Evolutionary conservation across 2,113 vertebrate genomes (phyloP).

Genomic region (Colinus virginianus): DNA sequence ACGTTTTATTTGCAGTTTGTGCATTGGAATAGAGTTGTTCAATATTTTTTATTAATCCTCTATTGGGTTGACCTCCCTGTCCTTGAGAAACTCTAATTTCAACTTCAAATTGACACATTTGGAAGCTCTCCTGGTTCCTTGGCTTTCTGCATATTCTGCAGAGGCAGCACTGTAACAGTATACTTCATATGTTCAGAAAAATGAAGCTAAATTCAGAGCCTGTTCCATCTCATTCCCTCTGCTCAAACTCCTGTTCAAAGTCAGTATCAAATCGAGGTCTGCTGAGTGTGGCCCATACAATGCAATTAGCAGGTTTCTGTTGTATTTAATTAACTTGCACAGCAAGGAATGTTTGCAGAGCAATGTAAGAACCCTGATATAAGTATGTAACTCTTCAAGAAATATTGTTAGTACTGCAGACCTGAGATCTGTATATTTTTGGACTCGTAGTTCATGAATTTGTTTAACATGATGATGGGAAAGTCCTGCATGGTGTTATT

Average conservation of each 20-base stretch:
- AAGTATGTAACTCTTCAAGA: background rate
- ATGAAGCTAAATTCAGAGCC: background rate
- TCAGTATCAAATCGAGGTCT: background rate
- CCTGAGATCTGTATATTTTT: background rate
- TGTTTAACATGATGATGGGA: background rate
- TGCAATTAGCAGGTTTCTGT: background rate
- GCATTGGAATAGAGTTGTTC: background rate
- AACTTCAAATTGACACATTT: conserved; percentile 1
- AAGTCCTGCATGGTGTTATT: background rate
- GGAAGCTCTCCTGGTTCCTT: conserved; percentile 25
- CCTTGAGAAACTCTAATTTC: conserved; percentile 45
- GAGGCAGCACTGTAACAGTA: background rate
- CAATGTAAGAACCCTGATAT: background rate
- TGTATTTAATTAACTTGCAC: background rate
- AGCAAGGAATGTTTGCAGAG: background rate
- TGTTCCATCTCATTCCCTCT: background rate
- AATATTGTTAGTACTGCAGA: background rate
- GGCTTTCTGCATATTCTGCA: conserved; percentile 26
- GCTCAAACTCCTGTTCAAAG: background rate
- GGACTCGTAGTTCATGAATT: background rate
- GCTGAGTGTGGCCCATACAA: background rate
- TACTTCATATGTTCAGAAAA: background rate
- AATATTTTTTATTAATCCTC: conserved; percentile 21
- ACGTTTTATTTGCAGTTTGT: conserved; percentile 40
- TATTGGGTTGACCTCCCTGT: background rate